Evolutionary conservation across 2,113 vertebrate species (phyloP).

Genomic region (Nycticebus coucang): DNA sequence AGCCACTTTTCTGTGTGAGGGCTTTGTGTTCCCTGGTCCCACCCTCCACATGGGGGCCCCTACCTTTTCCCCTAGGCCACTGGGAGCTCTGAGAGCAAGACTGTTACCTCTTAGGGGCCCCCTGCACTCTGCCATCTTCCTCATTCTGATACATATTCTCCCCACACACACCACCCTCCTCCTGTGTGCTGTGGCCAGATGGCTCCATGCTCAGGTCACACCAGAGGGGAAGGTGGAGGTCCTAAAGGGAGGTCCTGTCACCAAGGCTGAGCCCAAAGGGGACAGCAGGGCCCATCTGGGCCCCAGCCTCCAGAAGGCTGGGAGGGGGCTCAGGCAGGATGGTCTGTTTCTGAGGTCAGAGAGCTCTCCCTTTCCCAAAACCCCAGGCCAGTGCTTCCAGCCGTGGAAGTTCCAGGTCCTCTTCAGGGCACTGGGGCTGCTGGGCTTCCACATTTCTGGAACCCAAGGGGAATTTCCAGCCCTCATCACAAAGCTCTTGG

Average conservation of each 20-base stretch:
- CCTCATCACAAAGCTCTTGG: neutral
- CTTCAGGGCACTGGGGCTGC: neutral
- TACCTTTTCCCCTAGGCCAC: no score
- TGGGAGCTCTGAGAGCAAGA: no score
- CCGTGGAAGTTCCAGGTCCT: neutral
- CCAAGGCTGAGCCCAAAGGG: neutral
- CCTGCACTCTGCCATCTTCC: no score
- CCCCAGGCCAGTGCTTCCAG: neutral
- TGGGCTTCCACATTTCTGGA: neutral
- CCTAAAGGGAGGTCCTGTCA: neutral
- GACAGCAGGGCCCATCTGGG: neutral
- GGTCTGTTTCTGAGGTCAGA: neutral
- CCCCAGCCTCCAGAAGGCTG: neutral
- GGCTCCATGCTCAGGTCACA: no score
- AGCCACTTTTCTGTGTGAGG: no score
- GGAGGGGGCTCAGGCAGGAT: neutral
- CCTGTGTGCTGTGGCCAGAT: no score
- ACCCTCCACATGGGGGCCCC: no score
- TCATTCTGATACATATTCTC: no score
- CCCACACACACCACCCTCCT: no score
- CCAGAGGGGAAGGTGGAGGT: neutral
- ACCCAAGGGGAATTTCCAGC: neutral
- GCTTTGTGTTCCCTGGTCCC: no score
- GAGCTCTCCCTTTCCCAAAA: neutral
- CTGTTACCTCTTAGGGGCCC: no score